These are phyloP conservation scores for Lysandra coridon DNA, from an alignment of 2,888 invertebrate species.

Conservation along the genomic window DNA sequence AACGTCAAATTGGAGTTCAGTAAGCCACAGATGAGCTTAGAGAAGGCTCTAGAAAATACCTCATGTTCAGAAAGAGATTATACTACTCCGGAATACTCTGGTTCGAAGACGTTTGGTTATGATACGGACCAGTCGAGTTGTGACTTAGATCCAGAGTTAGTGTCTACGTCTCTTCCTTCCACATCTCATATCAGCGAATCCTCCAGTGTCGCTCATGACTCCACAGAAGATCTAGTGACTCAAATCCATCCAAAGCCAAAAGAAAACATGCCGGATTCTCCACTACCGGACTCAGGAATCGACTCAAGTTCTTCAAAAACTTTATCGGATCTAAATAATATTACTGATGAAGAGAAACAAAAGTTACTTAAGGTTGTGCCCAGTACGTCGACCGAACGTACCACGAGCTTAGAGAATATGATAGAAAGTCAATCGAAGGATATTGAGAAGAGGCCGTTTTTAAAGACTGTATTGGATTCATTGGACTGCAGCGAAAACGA, in stretches of 20 bases:
- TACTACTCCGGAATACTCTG: conserved; percentile 69
- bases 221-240: conserved; percentile 72
- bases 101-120: conserved; percentile 63
- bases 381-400: conserved; percentile 50
- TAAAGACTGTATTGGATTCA: conserved; percentile 93
- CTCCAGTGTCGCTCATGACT: conserved; percentile 73
- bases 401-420: conserved; percentile 56
- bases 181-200: conserved; percentile 76
- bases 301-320: conserved; percentile 67
- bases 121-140: conserved; percentile 76
- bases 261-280: conserved; percentile 74
- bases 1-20: conserved; percentile 82
- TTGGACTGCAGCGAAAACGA: conserved; percentile 96
- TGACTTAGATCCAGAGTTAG: conserved; percentile 74
- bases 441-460: conserved; percentile 86
- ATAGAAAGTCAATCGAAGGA: conserved; percentile 66
- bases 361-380: conserved; percentile 66
- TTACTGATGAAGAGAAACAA: conserved; percentile 97
- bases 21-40: conserved; percentile 87
- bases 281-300: conserved; percentile 70
- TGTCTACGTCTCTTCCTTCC: conserved; percentile 74
- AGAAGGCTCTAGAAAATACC: conserved; percentile 84
- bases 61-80: conserved; percentile 70
- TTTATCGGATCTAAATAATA: conserved; percentile 83
- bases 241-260: conserved; percentile 57